Percentiles rank a stretch among this genome's conserved stretches.
Evolutionary conservation across 2,888 invertebrate species (phyloP).

Genomic region (Atethmia centrago): DNA sequence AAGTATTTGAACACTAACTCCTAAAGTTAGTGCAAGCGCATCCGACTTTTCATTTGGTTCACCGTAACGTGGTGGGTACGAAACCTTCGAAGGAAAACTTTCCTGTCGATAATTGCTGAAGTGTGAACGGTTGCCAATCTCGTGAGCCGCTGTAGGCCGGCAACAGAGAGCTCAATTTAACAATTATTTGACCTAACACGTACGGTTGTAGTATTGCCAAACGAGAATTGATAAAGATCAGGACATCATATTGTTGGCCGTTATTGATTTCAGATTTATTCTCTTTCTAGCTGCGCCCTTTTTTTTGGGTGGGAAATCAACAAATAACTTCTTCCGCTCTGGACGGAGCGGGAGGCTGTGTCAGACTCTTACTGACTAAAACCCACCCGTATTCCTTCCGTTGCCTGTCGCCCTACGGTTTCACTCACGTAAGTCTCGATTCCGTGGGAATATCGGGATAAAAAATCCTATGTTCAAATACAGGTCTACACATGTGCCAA

Average conservation of each 20-base stretch:
- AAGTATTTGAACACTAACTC: slow-evolving; percentile 73
- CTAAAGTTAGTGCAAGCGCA: slow-evolving; percentile 73
- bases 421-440: too few species aligned
- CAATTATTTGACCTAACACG: slow-evolving; percentile 72
- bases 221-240: slow-evolving; percentile 4
- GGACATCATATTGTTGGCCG: not conserved
- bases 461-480: too few species aligned
- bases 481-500: too few species aligned
- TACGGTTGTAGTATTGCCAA: slow-evolving; percentile 13
- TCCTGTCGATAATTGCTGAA: slow-evolving; percentile 83
- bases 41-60: slow-evolving; percentile 72
- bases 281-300: too few species aligned
- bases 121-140: slow-evolving; percentile 82
- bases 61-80: slow-evolving; percentile 75
- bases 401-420: too few species aligned
- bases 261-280: not conserved
- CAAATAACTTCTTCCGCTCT: too few species aligned
- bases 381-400: too few species aligned
- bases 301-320: too few species aligned
- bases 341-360: too few species aligned
- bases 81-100: slow-evolving; percentile 82
- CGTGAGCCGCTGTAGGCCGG: slow-evolving; percentile 64
- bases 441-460: too few species aligned
- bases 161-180: slow-evolving; percentile 77
- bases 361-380: too few species aligned